Conservation (phyloP, 2,797 vertebrate genomes). For the Acridotheres tristis region DNA sequence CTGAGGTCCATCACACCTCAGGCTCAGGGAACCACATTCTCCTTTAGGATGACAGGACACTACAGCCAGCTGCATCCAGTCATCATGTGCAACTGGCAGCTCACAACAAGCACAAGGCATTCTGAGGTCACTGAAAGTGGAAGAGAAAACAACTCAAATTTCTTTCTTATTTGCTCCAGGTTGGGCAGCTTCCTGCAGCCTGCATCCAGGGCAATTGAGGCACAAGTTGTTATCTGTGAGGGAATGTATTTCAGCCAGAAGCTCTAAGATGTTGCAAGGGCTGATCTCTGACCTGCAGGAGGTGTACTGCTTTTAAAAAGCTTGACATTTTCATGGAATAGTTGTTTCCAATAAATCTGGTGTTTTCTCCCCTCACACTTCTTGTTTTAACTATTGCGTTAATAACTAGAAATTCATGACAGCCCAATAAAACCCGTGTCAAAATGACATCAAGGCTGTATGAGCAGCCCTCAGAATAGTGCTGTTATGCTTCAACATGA, state of each 20-base stretch:
- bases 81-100: not conserved
- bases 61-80: not conserved
- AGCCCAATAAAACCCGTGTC: not conserved
- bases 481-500: not conserved
- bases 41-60: not conserved
- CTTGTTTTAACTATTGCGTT: not conserved
- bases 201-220: not conserved
- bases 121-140: not conserved
- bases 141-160: constrained; percentile 18
- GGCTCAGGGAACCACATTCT: not conserved
- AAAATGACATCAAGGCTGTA: not conserved
- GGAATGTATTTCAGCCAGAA: not conserved
- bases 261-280: not conserved
- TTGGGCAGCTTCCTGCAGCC: not conserved
- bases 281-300: not conserved
- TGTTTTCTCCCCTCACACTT: not conserved
- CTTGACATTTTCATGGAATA: not conserved
- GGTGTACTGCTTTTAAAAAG: not conserved
- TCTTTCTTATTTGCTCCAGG: not conserved
- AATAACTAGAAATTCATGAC: not conserved
- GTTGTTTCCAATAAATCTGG: not conserved
- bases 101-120: not conserved
- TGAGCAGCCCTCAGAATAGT: not conserved
- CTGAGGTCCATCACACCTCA: not conserved
- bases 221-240: not conserved